A percentile compares a stretch with the other conserved stretches of the same genome.
Conservation (phyloP, 2,797 vertebrate genomes). For the Lutjanus campechanus region DNA sequence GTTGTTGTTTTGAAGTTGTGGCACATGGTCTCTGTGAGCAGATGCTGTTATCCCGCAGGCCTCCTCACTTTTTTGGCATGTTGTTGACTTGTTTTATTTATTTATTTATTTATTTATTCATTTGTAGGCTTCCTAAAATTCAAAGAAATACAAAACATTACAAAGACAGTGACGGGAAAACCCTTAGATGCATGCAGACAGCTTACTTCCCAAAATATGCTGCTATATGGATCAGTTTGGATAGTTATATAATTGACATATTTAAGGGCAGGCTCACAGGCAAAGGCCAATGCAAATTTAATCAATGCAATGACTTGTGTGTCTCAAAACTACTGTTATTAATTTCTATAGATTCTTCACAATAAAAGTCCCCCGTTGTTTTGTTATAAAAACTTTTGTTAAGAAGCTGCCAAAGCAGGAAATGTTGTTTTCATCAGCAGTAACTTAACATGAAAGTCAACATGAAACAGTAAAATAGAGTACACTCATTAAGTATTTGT, state of each 20-base stretch:
- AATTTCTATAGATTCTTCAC: too few species aligned
- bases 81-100: neutral
- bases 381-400: too few species aligned
- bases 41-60: conserved; percentile 5
- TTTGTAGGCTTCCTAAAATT: neutral
- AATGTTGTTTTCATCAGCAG: too few species aligned
- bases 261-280: neutral
- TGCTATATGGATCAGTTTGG: neutral
- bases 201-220: neutral
- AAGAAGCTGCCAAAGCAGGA: too few species aligned
- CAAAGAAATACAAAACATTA: neutral
- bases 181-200: neutral
- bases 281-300: too few species aligned
- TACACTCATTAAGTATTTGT: too few species aligned
- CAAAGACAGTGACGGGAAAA: neutral
- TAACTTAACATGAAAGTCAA: too few species aligned
- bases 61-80: neutral
- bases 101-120: neutral
- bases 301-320: too few species aligned
- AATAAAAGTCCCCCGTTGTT: too few species aligned
- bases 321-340: too few species aligned
- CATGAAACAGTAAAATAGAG: too few species aligned
- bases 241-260: neutral
- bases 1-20: conserved; percentile 32
- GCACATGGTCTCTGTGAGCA: conserved; percentile 7